These are phyloP conservation scores for Pterophyllum scalare DNA, from an alignment of 2,113 vertebrate species.

Conservation along the genomic window DNA sequence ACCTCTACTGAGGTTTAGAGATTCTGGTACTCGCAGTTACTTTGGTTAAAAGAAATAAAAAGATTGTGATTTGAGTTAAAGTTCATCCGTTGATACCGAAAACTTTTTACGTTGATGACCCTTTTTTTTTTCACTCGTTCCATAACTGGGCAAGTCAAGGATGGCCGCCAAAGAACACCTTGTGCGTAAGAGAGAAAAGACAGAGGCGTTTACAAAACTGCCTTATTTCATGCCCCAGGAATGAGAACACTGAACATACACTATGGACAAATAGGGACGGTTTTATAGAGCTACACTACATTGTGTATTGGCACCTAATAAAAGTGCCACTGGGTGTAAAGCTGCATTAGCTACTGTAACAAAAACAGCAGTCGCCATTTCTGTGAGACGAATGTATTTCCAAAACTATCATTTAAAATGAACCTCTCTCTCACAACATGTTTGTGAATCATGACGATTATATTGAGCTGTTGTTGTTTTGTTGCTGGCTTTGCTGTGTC, in stretches of 20 bases:
- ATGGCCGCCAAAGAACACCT: background rate
- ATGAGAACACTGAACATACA: background rate
- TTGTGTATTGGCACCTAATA: background rate
- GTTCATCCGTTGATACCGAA: background rate
- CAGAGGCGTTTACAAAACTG: background rate
- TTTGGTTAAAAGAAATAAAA: too few species aligned
- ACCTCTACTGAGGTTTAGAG: background rate
- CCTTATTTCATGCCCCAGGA: accelerated
- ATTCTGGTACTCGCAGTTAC: too few species aligned
- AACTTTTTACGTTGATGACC: background rate
- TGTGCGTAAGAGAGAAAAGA: background rate
- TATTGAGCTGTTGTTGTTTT: background rate
- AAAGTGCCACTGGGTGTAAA: background rate
- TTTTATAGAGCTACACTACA: background rate
- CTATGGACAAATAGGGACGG: background rate
- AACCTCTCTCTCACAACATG: too few species aligned
- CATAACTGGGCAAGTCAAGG: background rate
- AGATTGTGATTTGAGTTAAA: too few species aligned
- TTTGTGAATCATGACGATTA: background rate
- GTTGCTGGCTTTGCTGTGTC: background rate
- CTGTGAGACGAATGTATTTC: background rate
- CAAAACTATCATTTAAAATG: background rate
- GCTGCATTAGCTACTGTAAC: background rate
- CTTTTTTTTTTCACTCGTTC: background rate
- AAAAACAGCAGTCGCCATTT: background rate